A percentile compares a stretch with the other conserved stretches of the same genome.
phyloP scores from a whole-genome alignment of 2,888 invertebrate genomes.

The Latheticus oryzae region DNA sequence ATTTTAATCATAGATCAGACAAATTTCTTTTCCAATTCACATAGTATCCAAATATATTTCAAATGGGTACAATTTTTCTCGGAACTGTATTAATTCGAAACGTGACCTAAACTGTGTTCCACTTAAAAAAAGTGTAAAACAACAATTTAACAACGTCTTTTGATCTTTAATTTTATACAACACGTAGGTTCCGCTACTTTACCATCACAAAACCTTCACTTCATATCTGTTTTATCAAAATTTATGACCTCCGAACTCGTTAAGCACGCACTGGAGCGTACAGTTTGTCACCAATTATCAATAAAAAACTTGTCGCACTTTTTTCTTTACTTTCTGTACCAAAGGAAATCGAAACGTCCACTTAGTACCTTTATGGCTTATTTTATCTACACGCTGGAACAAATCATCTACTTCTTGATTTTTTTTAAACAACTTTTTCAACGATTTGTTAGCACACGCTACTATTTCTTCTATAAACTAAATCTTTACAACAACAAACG shows the following conservation, averaged over 20 bases:
- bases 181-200: slow-evolving; percentile 19
- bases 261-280: slow-evolving; percentile 13
- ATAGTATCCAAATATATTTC: not conserved
- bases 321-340: no score
- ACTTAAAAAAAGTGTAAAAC: slow-evolving; percentile 22
- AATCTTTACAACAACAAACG: no score
- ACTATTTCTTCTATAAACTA: no score
- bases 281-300: slow-evolving; percentile 13
- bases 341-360: no score
- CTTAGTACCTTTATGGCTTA: no score
- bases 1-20: no score
- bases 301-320: slow-evolving; percentile 7
- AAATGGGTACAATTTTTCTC: slow-evolving; percentile 11
- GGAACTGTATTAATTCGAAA: slow-evolving; percentile 26
- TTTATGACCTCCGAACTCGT: slow-evolving; percentile 15
- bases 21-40: no score
- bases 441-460: no score
- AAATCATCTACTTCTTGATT: no score
- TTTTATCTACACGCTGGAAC: no score
- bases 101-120: slow-evolving; percentile 17
- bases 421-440: no score
- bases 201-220: slow-evolving; percentile 16
- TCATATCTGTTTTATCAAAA: slow-evolving; percentile 19
- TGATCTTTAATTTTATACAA: slow-evolving; percentile 18
- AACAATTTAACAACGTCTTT: slow-evolving; percentile 23